phyloP scores from a whole-genome alignment of 2,797 vertebrate species.

The Taeniopygia guttata region DNA sequence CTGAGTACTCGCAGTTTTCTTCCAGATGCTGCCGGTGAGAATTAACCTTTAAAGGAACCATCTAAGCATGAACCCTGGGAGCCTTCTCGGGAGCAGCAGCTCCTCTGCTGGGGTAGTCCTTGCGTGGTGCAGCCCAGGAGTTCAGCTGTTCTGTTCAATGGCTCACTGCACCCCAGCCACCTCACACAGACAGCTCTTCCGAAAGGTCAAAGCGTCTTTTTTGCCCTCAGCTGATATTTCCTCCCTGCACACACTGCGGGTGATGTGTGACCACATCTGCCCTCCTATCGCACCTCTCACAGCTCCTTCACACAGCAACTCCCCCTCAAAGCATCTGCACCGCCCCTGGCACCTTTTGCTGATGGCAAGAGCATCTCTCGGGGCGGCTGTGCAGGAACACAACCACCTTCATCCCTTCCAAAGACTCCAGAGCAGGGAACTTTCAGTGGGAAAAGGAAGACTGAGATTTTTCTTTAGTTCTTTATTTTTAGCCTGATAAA shows the following conservation, averaged over 20 bases:
- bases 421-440: background rate
- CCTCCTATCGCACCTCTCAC: accelerated
- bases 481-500: background rate
- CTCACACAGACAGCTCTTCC: background rate
- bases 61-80: background rate
- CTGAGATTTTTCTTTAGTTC: background rate
- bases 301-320: background rate
- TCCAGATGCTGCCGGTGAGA: background rate
- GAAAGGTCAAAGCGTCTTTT: background rate
- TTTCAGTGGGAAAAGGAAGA: background rate
- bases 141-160: background rate
- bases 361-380: accelerated
- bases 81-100: background rate
- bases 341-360: background rate
- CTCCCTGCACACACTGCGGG: background rate
- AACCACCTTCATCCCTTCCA: background rate
- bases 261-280: background rate
- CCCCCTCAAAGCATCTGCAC: background rate
- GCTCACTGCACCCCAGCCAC: background rate
- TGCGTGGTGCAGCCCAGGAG: background rate
- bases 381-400: background rate
- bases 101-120: background rate
- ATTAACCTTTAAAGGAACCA: conserved; percentile 31
- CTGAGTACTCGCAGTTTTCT: background rate
- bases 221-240: background rate